A percentile compares a stretch with the other conserved stretches of the same genome.
Evolutionary conservation across 2,113 vertebrate genomes (phyloP).

Genomic region (Hydropotes inermis): DNA sequence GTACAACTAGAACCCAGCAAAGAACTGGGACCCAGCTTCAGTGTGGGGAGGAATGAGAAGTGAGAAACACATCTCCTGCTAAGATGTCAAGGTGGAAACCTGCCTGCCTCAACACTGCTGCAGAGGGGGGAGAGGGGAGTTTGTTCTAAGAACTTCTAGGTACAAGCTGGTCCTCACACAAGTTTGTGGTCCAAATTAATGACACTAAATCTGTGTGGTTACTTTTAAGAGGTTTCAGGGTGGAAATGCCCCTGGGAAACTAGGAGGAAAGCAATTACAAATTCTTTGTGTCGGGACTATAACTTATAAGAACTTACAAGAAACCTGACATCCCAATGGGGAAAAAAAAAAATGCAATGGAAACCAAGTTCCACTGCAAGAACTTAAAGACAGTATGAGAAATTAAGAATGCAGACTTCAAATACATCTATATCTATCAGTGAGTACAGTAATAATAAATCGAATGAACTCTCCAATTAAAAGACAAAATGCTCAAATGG

Average conservation of each 20-base stretch:
- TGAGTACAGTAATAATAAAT: not conserved
- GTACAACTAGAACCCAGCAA: not conserved
- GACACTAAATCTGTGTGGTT: not conserved
- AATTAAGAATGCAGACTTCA: not conserved
- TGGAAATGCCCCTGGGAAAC: not conserved
- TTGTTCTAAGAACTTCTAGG: not conserved
- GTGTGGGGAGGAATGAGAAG: not conserved
- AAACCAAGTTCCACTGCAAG: not conserved
- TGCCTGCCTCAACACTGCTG: not conserved
- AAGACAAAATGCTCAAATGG: not conserved
- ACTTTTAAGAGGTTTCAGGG: not conserved
- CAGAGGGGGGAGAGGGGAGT: accelerated
- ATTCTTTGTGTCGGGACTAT: not conserved
- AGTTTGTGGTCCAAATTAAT: not conserved
- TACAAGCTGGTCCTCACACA: not conserved
- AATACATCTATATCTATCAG: not conserved
- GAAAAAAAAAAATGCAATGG: not conserved
- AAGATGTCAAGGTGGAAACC: not conserved
- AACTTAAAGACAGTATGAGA: not conserved
- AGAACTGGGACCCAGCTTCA: not conserved
- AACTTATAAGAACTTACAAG: not conserved
- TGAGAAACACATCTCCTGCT: not conserved
- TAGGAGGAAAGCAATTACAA: not conserved
- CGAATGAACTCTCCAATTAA: not conserved
- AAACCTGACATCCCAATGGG: not conserved